Evolutionary conservation across 2,113 vertebrate species (phyloP), one percentile per base, ranked within the genome.

Genomic region (Clarias magur): DNA sequence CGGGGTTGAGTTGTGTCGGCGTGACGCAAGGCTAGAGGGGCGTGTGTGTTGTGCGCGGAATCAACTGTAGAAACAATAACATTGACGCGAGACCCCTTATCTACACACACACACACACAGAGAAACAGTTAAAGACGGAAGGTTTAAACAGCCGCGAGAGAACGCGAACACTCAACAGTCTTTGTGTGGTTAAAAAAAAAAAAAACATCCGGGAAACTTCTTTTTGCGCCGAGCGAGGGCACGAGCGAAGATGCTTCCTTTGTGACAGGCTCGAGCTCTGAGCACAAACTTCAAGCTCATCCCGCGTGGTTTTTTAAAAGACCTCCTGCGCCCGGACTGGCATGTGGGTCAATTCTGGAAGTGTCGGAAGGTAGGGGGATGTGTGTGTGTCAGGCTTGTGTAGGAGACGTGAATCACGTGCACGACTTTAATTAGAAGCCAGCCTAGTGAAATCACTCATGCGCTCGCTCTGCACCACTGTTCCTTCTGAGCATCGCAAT

Each of bases 321-420:
- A 21, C 88, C 83, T 90, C 82, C 90, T 90, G 80, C 88, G 92
- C 91, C 87, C 90, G 84, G 88, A 91, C 93, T 94, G 95, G 94
- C 94, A 95, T 96, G 95, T 95, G 95, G 95, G 94, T 95, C 92
- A 94, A 91, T 89, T 93, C 94, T 90, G 95, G 93, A 92, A 93
- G 93, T 91, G 95, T 95, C 92, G 95, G 95, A 95, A 95, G 95
- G 95, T 95, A 95, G 92, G 95, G 87, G 90, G 78, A 82, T 86
- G 84, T 83, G 57, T 83, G 57, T 68, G 84, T 83, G 57, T 68
- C 78, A 25, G 85, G 84, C 88, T 89, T 91, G 87, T 88, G 88
- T 30, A 72, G 17, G 70, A 83, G 48, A 78, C 21, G 67, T 78
- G 67, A 84, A 89, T 93, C 93, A 94, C 92, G 92, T 94, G 93